Conservation (phyloP, 2,113 vertebrate species). For the Nothoprocta perdicaria region DNA sequence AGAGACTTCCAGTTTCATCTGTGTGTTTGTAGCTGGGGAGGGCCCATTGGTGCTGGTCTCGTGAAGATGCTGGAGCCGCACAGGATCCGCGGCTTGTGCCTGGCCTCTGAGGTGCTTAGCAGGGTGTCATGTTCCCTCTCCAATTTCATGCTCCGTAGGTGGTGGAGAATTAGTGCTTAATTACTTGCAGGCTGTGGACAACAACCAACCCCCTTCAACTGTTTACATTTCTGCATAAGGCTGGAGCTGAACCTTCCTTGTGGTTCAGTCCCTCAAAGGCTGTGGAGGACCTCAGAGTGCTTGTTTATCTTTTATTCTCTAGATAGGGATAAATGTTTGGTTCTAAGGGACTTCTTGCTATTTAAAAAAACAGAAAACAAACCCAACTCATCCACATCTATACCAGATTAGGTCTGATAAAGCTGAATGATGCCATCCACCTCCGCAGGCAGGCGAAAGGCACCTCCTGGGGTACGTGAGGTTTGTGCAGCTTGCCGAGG, state of each 20-base stretch:
- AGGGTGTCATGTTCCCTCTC: slow-evolving; percentile 2
- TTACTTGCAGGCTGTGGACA: slow-evolving; percentile 56
- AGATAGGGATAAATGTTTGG: slow-evolving; percentile 28
- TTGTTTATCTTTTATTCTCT: slow-evolving; percentile 39
- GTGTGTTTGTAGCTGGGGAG: not conserved
- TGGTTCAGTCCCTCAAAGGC: slow-evolving; percentile 29
- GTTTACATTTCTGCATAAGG: slow-evolving; percentile 63
- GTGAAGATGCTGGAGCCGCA: not conserved
- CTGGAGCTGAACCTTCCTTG: slow-evolving; percentile 53
- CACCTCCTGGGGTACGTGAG: not conserved
- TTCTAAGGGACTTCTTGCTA: slow-evolving; percentile 11
- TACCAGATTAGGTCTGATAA: not conserved
- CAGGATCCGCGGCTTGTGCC: not conserved
- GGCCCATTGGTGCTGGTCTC: fast-evolving
- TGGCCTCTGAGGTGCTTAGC: not conserved
- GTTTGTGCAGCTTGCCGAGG: not conserved
- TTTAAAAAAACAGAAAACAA: not conserved
- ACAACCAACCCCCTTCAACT: slow-evolving; percentile 22
- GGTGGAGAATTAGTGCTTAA: slow-evolving; percentile 59
- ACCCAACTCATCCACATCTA: not conserved
- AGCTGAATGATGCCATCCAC: not conserved
- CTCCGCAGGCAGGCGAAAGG: not conserved
- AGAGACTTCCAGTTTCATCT: not conserved
- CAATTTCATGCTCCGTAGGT: slow-evolving; percentile 56
- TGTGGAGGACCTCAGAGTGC: not conserved